Conservation (phyloP, 2,797 vertebrate species). For the Danio aesculapii region DNA sequence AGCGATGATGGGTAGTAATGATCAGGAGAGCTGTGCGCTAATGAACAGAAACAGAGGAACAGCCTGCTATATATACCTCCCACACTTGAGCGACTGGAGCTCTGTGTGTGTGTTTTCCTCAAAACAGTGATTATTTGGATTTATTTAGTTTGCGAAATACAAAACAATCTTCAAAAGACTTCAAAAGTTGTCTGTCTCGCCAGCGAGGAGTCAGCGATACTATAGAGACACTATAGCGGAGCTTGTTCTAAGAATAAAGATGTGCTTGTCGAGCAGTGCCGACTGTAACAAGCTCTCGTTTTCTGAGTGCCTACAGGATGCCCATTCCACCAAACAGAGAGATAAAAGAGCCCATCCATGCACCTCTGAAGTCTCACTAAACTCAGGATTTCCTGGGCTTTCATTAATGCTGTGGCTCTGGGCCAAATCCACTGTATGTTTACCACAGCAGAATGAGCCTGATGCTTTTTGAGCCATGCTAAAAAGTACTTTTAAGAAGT, state of each 20-base stretch:
- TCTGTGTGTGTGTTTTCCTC: no score
- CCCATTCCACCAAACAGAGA: slow-evolving; percentile 15
- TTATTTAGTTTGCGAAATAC: background rate
- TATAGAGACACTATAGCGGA: slow-evolving; percentile 11
- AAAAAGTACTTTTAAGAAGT: background rate
- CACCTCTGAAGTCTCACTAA: slow-evolving; percentile 13
- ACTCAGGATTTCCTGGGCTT: slow-evolving; percentile 37
- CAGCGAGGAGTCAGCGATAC: background rate
- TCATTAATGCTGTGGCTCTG: slow-evolving; percentile 17
- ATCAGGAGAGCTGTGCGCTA: background rate
- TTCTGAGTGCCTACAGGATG: background rate
- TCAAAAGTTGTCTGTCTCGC: slow-evolving; percentile 1
- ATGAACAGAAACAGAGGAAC: slow-evolving; percentile 3
- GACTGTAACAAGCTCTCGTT: slow-evolving; percentile 6
- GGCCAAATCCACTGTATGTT: slow-evolving; percentile 4
- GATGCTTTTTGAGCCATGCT: background rate
- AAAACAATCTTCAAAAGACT: background rate
- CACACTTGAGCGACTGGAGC: background rate
- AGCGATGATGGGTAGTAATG: slow-evolving; percentile 20
- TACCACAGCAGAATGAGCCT: background rate
- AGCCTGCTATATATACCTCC: background rate
- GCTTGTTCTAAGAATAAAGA: slow-evolving; percentile 36
- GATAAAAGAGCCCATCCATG: slow-evolving; percentile 5
- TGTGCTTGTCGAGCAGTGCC: background rate
- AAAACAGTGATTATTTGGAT: background rate